Evolutionary conservation across 2,888 invertebrate genomes (phyloP).

Genomic region (Ypsolopha scabrella): DNA sequence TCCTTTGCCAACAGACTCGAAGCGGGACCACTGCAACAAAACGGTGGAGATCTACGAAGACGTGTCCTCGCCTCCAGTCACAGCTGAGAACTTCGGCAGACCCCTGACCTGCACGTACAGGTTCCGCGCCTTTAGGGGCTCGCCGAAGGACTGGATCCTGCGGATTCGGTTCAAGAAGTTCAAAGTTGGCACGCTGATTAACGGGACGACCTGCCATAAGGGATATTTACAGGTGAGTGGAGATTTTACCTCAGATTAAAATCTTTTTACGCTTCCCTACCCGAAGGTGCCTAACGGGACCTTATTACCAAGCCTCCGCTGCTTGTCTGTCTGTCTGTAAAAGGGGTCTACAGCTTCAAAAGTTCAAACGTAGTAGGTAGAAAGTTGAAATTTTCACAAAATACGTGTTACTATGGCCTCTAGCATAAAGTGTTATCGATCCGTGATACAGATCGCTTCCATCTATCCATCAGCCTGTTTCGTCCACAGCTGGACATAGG

Average conservation of each 20-base stretch:
- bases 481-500: no score
- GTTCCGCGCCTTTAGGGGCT: conserved; percentile 88
- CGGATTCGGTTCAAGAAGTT: conserved; percentile 92
- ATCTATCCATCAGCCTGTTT: no score
- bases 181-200: conserved; percentile 88
- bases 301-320: no score
- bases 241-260: conserved; percentile 18
- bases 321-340: no score
- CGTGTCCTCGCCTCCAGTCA: conserved; percentile 89
- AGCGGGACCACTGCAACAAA: conserved; percentile 92
- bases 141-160: conserved; percentile 91
- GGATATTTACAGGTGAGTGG: conserved; percentile 85
- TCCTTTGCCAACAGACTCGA: conserved; percentile 65
- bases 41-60: conserved; percentile 95
- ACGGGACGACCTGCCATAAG: conserved; percentile 89
- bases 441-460: no score
- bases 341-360: no score
- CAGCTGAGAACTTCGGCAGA: conserved; percentile 83
- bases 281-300: conserved; percentile 4
- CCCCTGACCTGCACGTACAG: conserved; percentile 92
- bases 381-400: no score
- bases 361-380: no score
- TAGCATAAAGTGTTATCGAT: no score
- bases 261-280: no score
- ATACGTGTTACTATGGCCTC: no score